These are phyloP conservation scores for Archaeoteleia sp. DNA, from an alignment of 2,888 invertebrate genomes.

Conservation along the genomic window DNA sequence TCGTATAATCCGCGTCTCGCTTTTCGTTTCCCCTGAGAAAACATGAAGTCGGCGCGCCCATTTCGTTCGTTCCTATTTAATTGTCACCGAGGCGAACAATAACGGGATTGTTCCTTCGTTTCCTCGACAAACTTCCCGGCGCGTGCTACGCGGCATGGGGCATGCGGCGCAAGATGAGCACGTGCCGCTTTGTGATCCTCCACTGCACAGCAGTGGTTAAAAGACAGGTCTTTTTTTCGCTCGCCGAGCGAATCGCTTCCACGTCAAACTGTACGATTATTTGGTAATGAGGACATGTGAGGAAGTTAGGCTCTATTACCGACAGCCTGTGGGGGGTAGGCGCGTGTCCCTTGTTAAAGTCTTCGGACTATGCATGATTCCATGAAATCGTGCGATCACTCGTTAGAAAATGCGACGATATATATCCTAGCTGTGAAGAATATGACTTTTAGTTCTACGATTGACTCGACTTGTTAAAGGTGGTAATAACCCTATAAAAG, in stretches of 20 bases:
- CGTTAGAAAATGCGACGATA: conserved; percentile 55
- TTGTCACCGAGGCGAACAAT: conserved; percentile 61
- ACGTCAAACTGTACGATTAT: conserved; percentile 35
- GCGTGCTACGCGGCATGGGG: conserved; percentile 69
- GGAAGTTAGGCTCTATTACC: conserved; percentile 48
- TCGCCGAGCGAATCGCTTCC: conserved; percentile 24
- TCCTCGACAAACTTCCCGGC: conserved; percentile 63
- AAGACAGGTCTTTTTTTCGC: conserved; percentile 51
- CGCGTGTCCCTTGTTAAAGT: conserved; percentile 73
- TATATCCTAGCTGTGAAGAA: too few species aligned
- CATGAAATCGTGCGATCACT: conserved; percentile 70
- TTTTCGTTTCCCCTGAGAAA: conserved; percentile 29
- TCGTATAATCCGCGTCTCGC: conserved; percentile 13
- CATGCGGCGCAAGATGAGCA: conserved; percentile 62
- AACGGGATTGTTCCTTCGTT: conserved; percentile 64
- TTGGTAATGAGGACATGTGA: conserved; percentile 43
- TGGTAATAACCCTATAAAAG: too few species aligned
- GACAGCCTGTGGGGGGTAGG: conserved; percentile 28
- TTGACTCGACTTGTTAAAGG: too few species aligned
- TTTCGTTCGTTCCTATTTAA: conserved; percentile 43
- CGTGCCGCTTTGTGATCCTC: conserved; percentile 69
- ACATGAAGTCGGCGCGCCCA: conserved; percentile 22
- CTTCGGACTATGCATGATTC: conserved; percentile 66
- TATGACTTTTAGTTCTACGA: too few species aligned
- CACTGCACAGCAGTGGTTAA: conserved; percentile 53